Base-by-base conservation (phyloP, 2,797 vertebrate genomes). In the Xyrichtys novacula region DNA sequence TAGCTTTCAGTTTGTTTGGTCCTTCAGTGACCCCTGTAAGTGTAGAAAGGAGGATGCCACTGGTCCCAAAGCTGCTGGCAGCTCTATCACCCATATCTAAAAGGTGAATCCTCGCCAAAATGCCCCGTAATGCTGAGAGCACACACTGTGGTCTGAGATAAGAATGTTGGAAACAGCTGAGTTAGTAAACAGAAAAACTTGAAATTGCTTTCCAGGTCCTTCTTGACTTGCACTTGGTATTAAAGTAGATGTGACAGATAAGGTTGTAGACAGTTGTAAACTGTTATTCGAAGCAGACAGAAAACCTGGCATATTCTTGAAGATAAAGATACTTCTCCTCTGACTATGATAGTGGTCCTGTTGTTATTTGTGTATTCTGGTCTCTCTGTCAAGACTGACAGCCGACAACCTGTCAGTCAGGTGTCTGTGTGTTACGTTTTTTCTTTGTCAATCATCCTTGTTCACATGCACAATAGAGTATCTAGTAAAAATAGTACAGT, bases 31-130 rank as follows among this genome's bases (percentile, higher is more conserved):
- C 47, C 55, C 49, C 23, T 60, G 44, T 40, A 34, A 34, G 10
- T 34, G 32, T 34, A 12, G 14, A 43, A 47, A 57, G 23, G 63
- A 68, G 48, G 23, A 28, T 71, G 25, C 17, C 36, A 14, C 20
- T 61, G 40, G 6, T 46, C 58, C 25, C 25, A 67, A 31, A 47
- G 28, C 61, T 46, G 38, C 22, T 36, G 60, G 28, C 62, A 49
- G 49, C 55, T 70, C 57, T 65, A 39, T 66, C 62, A 56, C 20
- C 56, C 58, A 39, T 48, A 63, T 79, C 63, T 71, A 56, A 65
- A 67, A 36, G 50, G 64, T 17, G 31, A 70, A 58, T 60, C 34
- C 39, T 53, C n/a, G 3, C 22, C 17, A 20, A 60, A 53, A 38
- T 20, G 19, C 17, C 38, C 28, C 2, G 38, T n/a, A 23, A 29